Conservation (phyloP, 2,888 invertebrate species). For the Leptinotarsa tumamoca region DNA sequence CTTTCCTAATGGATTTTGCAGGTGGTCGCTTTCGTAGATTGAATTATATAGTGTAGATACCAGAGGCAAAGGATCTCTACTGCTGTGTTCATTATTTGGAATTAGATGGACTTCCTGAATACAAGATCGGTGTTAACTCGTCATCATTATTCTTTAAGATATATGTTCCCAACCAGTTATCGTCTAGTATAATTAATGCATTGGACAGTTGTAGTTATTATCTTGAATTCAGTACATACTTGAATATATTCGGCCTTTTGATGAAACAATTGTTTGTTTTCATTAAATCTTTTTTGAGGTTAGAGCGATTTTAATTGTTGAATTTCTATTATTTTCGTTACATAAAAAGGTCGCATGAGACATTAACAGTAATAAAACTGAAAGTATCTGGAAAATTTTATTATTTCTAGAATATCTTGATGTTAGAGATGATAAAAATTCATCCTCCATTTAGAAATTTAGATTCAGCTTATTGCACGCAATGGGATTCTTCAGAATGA, state of each 20-base stretch:
- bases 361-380: too few relatives aligned
- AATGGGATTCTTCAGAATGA: too few relatives aligned
- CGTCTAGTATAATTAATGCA: constrained; percentile 1
- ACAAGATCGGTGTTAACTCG: constrained; percentile 12
- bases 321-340: too few relatives aligned
- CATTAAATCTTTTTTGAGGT: too few relatives aligned
- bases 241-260: neutral
- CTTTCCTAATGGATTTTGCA: constrained; percentile 29
- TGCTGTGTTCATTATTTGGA: constrained; percentile 17
- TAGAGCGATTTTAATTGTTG: too few relatives aligned
- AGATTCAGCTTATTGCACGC: too few relatives aligned
- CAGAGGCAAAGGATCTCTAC: constrained; percentile 11
- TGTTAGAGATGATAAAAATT: too few relatives aligned
- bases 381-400: too few relatives aligned
- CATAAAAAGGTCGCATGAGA: too few relatives aligned
- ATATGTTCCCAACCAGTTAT: constrained; percentile 24
- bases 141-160: constrained; percentile 23
- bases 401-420: too few relatives aligned
- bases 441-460: too few relatives aligned
- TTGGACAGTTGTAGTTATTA: neutral
- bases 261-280: too few relatives aligned
- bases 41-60: constrained; percentile 12
- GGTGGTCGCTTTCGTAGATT: constrained; percentile 26
- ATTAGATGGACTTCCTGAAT: constrained; percentile 26
- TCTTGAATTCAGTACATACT: neutral